These are phyloP conservation scores for Sinosuthora webbiana DNA, from an alignment of 2,113 vertebrate genomes.

Conservation along the genomic window DNA sequence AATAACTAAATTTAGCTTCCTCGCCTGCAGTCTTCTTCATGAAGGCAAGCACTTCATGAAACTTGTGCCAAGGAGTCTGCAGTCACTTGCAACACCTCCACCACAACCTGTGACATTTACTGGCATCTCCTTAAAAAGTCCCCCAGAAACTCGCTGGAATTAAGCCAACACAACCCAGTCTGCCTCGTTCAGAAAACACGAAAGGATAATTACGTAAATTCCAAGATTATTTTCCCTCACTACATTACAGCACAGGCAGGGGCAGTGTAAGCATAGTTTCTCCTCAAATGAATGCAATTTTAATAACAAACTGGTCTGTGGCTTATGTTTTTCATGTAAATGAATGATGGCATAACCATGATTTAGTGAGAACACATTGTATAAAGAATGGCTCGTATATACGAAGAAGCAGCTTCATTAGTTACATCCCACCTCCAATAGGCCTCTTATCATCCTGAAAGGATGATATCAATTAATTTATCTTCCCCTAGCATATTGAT, in stretches of 20 bases:
- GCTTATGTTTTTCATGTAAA: constrained; percentile 57
- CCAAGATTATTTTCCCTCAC: neutral
- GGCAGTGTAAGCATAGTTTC: neutral
- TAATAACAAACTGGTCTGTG: constrained; percentile 40
- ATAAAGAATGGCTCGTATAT: constrained; percentile 63
- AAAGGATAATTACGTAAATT: neutral
- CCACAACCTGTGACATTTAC: neutral
- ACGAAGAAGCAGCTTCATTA: constrained; percentile 70
- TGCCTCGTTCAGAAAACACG: neutral
- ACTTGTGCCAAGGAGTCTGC: neutral
- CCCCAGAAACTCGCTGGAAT: neutral
- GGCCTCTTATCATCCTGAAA: constrained; percentile 74
- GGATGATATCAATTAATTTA: constrained; percentile 80
- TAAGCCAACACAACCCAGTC: neutral
- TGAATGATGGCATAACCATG: constrained; percentile 56
- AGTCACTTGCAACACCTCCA: neutral
- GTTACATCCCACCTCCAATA: constrained; percentile 70
- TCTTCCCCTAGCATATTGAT: constrained; percentile 75
- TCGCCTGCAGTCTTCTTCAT: neutral
- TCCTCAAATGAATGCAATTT: constrained; percentile 25
- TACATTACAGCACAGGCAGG: neutral
- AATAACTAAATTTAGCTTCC: neutral
- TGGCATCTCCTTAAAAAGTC: neutral
- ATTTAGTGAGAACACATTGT: constrained; percentile 51
- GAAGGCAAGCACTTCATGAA: neutral